phyloP scores from a whole-genome alignment of 2,888 invertebrate species.

The Sarcophaga rosellei region DNA sequence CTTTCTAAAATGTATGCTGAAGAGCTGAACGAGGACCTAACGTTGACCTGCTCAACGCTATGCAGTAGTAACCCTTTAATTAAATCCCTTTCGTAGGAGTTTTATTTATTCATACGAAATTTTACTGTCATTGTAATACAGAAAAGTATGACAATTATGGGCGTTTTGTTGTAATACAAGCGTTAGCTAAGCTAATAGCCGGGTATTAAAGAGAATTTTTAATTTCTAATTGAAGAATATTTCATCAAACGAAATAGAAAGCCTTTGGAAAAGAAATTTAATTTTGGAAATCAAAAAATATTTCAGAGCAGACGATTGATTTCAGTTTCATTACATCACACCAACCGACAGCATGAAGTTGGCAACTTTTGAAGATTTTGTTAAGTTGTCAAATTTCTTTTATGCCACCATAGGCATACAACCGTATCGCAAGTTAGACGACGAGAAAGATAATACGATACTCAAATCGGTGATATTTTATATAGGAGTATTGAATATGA shows the following conservation, averaged over 20 bases:
- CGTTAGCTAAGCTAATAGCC: too few species aligned
- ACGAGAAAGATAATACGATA: neutral
- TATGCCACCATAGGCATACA: conserved; percentile 73
- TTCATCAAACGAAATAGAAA: neutral
- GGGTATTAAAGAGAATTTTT: neutral
- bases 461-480: conserved; percentile 58
- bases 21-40: too few species aligned
- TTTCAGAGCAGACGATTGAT: neutral
- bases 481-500: conserved; percentile 65
- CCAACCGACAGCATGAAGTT: conserved; percentile 1
- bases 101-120: too few species aligned
- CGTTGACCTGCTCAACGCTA: too few species aligned
- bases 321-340: neutral
- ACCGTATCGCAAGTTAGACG: conserved; percentile 17
- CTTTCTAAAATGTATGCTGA: too few species aligned
- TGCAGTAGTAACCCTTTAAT: too few species aligned
- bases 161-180: too few species aligned
- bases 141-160: too few species aligned
- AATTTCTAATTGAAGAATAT: neutral
- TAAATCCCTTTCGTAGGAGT: too few species aligned
- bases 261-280: neutral
- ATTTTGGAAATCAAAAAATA: neutral
- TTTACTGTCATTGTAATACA: too few species aligned
- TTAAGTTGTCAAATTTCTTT: conserved; percentile 75
- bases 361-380: conserved; percentile 48